phyloP scores from a whole-genome alignment of 2,888 invertebrate genomes.

The Alviniconcha strummeri region DNA sequence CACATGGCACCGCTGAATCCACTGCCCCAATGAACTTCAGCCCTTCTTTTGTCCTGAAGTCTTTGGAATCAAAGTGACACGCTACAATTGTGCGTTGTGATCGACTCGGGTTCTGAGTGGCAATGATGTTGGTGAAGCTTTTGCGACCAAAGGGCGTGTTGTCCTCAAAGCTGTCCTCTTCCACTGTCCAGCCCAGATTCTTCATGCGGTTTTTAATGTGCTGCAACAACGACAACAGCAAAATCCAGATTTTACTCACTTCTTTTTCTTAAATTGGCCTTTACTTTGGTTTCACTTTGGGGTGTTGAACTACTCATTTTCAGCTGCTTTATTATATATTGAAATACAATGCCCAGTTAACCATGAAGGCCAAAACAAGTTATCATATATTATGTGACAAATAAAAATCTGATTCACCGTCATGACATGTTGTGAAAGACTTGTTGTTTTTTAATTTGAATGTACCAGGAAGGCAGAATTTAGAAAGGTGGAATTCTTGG shows the following conservation, averaged over 20 bases:
- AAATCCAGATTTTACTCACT: background rate
- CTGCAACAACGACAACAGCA: conserved; percentile 67
- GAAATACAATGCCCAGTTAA: no score
- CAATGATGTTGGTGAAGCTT: conserved; percentile 89
- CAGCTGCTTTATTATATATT: no score
- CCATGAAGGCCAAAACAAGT: no score
- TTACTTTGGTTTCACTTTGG: no score
- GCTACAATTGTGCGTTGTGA: conserved; percentile 79
- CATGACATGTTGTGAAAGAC: no score
- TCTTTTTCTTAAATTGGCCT: no score
- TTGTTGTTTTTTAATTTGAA: no score
- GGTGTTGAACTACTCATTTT: no score
- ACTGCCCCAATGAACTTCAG: conserved; percentile 84
- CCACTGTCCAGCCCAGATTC: conserved; percentile 85
- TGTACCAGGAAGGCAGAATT: no score
- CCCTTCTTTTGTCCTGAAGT: conserved; percentile 77
- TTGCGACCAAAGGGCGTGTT: conserved; percentile 85
- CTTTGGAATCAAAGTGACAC: conserved; percentile 79
- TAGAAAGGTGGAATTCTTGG: no score
- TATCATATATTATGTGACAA: no score
- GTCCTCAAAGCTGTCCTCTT: conserved; percentile 84
- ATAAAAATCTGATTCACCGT: no score
- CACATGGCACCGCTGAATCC: conserved; percentile 96
- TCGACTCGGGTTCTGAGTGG: conserved; percentile 82
- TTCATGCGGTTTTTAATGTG: conserved; percentile 81